These are phyloP conservation scores for Ernsta delagoae DNA, from an alignment of 2,888 invertebrate species.

Conservation along the genomic window DNA sequence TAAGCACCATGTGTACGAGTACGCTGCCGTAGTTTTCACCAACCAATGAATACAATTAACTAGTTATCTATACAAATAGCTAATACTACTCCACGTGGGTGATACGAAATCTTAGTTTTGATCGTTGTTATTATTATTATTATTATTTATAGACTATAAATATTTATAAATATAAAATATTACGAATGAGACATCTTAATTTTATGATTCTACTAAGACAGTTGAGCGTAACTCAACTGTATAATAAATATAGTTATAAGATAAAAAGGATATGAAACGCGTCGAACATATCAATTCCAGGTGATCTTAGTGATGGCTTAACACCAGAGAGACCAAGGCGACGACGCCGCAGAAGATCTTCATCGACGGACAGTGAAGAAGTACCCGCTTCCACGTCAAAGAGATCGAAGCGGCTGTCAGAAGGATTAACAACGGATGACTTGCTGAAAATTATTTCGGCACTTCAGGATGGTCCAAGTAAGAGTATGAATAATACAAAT, in stretches of 20 bases:
- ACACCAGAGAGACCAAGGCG: constrained; percentile 2
- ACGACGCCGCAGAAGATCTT: constrained; percentile 3
- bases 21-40: background rate
- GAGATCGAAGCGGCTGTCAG: background rate
- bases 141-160: too few relatives aligned
- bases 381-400: background rate
- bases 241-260: background rate
- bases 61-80: too few relatives aligned
- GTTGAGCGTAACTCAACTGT: background rate
- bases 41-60: background rate
- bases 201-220: background rate
- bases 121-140: too few relatives aligned
- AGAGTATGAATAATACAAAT: background rate
- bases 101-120: too few relatives aligned
- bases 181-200: background rate
- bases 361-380: background rate
- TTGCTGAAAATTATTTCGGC: constrained; percentile 1
- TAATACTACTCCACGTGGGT: too few relatives aligned
- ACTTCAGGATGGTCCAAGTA: background rate
- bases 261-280: background rate
- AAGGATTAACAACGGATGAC: constrained; percentile 50
- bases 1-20: too few relatives aligned
- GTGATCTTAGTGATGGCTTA: background rate
- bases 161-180: too few relatives aligned
- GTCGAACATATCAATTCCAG: background rate